Conservation (phyloP, 2,888 invertebrate genomes). For the Eumerus sabulonum region DNA sequence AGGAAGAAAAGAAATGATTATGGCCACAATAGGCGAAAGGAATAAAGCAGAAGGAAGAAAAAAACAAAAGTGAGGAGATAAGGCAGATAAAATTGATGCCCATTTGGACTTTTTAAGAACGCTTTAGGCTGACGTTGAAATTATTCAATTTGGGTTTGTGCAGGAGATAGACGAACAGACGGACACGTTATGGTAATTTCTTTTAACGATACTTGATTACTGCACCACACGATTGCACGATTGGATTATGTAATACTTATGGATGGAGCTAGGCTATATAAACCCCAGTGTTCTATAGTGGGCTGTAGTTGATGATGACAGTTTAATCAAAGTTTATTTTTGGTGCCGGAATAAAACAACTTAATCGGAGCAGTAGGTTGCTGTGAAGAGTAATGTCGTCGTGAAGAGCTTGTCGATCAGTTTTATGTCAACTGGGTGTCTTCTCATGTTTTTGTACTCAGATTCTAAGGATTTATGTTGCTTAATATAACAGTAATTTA, state of each 20-base stretch:
- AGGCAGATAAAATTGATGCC: slow-evolving; percentile 28
- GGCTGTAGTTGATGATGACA: background rate
- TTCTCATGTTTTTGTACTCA: too few relatives aligned
- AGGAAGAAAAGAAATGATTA: too few relatives aligned
- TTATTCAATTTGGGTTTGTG: slow-evolving; percentile 59
- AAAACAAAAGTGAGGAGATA: background rate
- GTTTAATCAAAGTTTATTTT: slow-evolving; percentile 9
- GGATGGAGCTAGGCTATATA: slow-evolving; percentile 10
- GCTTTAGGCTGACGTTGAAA: slow-evolving; percentile 37
- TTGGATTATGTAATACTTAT: slow-evolving; percentile 54
- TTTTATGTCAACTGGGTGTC: too few relatives aligned
- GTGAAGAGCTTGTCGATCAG: too few relatives aligned
- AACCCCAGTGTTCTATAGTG: slow-evolving; percentile 6
- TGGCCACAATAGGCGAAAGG: too few relatives aligned
- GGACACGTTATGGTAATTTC: slow-evolving; percentile 58
- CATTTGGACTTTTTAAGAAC: slow-evolving; percentile 37
- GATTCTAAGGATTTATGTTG: too few relatives aligned
- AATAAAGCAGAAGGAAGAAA: background rate
- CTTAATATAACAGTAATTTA: too few relatives aligned
- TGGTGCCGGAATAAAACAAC: slow-evolving; percentile 3
- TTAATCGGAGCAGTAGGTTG: too few relatives aligned
- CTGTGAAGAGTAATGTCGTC: too few relatives aligned
- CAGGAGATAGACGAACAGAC: slow-evolving; percentile 41
- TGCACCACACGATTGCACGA: slow-evolving; percentile 34
- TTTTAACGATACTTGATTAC: slow-evolving; percentile 60